Base-by-base conservation (phyloP, 2,888 invertebrate genomes). In the Biston betularia region DNA sequence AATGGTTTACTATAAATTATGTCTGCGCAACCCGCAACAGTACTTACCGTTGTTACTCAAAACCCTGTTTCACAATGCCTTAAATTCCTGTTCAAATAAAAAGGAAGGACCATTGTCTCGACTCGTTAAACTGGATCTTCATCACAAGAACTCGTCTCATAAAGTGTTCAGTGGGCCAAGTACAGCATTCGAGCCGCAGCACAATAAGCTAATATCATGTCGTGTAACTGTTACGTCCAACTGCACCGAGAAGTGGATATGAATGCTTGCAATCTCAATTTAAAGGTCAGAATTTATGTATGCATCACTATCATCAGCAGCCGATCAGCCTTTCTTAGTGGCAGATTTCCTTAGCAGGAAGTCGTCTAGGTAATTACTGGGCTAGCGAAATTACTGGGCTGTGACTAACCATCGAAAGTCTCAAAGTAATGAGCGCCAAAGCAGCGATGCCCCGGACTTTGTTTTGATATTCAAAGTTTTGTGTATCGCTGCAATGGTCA, bases 171-270 rank as follows among this genome's bases (percentile, higher is more conserved):
- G 50, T 53, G 59, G 11, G 42, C 10, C 9, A 38, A 40, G 56
- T 58, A 62, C 60, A 33, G 55, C 24, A 65, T 52, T 45, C 65
- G 24, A 53, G 52, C 57, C 35, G 60, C 63, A 56, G 64, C 54
- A 64, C 64, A 63, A 59, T 56, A 72, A 68, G 56, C 65, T 56
- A 55, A 65, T 60, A 69, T 67, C 68, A 65, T 65, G 66, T 70
- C 63, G 63, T 33, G 49, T 35, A 49, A 70, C 72, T 68, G 70
- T 69, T 70, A 65, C 35, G 42, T 65, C 7, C 52, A 63, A 70
- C 70, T 65, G 70, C 69, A 59, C 52, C 14, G 42, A 46, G 15
- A 11, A 34, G 24, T 45, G 33, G 12, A 35, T 24, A 3, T 24
- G 24, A n/a, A n/a, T 24, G 24, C 24, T 24, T 24, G 24, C 24